Conservation (phyloP, 2,113 vertebrate species). For the Ailurus styani region DNA sequence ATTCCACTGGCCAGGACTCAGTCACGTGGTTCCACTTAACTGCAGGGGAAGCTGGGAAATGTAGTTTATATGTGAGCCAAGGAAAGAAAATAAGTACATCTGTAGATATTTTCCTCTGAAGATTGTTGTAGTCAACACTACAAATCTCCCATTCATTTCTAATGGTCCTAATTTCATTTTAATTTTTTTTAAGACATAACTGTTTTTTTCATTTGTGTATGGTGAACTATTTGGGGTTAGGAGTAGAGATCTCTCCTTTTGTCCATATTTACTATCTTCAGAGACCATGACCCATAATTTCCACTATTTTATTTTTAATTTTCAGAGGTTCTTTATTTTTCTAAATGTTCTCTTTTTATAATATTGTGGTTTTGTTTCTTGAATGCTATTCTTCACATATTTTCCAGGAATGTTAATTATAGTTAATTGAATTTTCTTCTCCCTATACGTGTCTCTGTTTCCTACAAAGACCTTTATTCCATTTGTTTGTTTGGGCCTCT, state of each 20-base stretch:
- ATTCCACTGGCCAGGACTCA: neutral
- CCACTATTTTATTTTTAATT: neutral
- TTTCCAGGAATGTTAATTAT: neutral
- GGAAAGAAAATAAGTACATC: neutral
- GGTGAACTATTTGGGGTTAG: neutral
- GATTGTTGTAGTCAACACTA: neutral
- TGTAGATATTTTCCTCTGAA: neutral
- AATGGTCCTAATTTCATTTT: neutral
- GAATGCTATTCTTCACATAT: neutral
- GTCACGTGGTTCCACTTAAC: neutral
- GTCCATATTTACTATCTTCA: neutral
- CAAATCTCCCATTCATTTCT: neutral
- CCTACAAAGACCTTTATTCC: neutral
- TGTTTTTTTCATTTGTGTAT: neutral
- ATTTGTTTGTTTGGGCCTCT: neutral
- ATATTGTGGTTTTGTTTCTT: neutral
- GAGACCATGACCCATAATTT: neutral
- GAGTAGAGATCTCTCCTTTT: neutral
- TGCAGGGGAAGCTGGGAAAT: neutral
- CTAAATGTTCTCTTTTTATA: neutral
- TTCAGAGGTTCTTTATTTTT: neutral
- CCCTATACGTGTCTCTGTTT: neutral
- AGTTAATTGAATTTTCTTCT: neutral
- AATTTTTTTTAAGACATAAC: neutral
- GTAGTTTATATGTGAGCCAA: neutral